Conservation (phyloP, 2,888 invertebrate species). For the Fabriciana adippe region DNA sequence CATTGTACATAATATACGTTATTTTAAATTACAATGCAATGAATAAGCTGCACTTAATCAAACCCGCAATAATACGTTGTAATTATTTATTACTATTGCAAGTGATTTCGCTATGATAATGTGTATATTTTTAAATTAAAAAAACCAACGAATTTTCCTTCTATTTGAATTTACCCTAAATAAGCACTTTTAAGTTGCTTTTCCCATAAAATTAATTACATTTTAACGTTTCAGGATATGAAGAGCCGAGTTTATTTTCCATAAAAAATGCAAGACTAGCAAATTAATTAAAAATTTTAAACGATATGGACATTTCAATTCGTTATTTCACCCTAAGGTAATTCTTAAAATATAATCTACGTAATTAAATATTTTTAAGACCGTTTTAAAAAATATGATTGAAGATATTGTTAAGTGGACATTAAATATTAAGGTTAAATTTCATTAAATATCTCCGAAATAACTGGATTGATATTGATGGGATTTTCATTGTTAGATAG, state of each 20-base stretch:
- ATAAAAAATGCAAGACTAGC: constrained; percentile 31
- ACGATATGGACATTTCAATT: constrained; percentile 50
- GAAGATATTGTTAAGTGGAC: too few relatives aligned
- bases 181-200: constrained; percentile 50
- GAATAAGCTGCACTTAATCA: too few relatives aligned
- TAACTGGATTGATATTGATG: too few relatives aligned
- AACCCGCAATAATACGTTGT: too few relatives aligned
- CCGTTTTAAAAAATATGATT: neutral
- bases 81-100: too few relatives aligned
- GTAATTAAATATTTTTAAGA: constrained; percentile 5
- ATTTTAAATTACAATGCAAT: too few relatives aligned
- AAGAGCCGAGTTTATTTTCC: constrained; percentile 30
- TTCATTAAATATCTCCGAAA: too few relatives aligned
- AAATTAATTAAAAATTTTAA: constrained; percentile 48
- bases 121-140: constrained; percentile 43
- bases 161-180: constrained; percentile 56
- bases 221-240: constrained; percentile 34
- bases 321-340: constrained; percentile 7
- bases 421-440: too few relatives aligned
- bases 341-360: constrained; percentile 13
- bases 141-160: constrained; percentile 49
- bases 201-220: constrained; percentile 38
- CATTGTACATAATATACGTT: too few relatives aligned
- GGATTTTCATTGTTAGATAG: too few relatives aligned
- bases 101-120: neutral